Base-by-base conservation (phyloP, 2,888 invertebrate species). In the Agrochola circellaris region DNA sequence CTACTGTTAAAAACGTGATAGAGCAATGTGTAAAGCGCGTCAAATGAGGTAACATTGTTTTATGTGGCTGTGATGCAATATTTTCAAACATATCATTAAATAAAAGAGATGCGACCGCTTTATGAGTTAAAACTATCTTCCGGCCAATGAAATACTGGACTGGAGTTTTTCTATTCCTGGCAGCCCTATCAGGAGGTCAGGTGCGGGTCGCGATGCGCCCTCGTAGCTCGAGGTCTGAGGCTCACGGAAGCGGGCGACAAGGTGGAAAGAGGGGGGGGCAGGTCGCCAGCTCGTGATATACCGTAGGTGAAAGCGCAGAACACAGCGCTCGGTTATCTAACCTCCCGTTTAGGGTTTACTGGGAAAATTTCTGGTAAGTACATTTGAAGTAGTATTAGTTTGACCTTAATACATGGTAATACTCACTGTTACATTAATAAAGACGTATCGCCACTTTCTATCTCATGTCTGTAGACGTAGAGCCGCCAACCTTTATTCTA, bases 231-330 rank as follows among this genome's bases (percentile, higher is more conserved):
- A 84, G 74, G 77, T 73, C 70, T 77, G 73, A 83, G 85, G 76
- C 64, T 85, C 75, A 74, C 87, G 86, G 87, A 87, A 86, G 81
- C 51, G 78, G 82, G 84, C 72, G 79, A 84, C 85, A 82, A 75
- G 70, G 73, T 60, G 71, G 79, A 42, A 75, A 77, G 66, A 23
- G 73, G 51, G 8, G 38, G 79, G 74, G 71, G 79, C 65, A 77
- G 81, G 82, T 74, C 80, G 70, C 77, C 45, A 66, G 71, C 90
- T 93, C 93, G 94, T 94, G 94, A 93, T 93, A 92, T 92, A 93
- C 93, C 92, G 89, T 85, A 90, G 90, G 94, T 92, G 94, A 94
- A 94, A 94, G 94, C 90, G 91, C 88, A 84, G 23, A 73, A 54
- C 48, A 74, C 62, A 64, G 60, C 65, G 38, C 64, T 75, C 82